Evolutionary conservation across 2,113 vertebrate genomes (phyloP), one percentile per base, ranked within the genome.

Genomic region (Chionomys nivalis): DNA sequence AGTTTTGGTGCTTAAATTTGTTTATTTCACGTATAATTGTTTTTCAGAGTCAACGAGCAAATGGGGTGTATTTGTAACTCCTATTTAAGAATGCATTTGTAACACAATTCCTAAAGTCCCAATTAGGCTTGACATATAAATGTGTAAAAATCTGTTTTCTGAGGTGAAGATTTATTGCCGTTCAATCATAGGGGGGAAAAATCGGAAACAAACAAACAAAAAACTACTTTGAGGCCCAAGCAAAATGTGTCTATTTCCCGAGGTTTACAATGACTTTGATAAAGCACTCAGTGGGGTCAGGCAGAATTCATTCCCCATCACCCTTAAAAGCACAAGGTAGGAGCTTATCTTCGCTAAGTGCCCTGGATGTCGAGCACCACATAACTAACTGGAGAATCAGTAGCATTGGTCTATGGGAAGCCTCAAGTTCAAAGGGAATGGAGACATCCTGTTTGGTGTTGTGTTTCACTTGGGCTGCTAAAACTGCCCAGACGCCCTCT

Each of bases 381-480:
- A 98, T 98, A 99, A 98, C 94, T 98, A 98, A 97, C 96, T 97
- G 98, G 97, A 98, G 95, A 97, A 97, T 98, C 95, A 95, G 98
- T 98, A 99, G 99, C 98, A 98, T 98, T 98, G 95, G 98, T 98
- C 98, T 98, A 92, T 94, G 98, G 98, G 98, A 98, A 99, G 99
- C 98, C 98, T 99, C 99, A 99, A 99, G 99, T 99, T 99, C 99
- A 99, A 99, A 99, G 99, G 98, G 98, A 98, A 97, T 58, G 92
- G 91, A 98, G 98, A 98, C 98, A 98, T 98, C 98, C 99, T 99
- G 98, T 97, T 98, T 98, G 98, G 99, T 99, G 98, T 99, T 98
- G 98, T 98, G 98, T 99, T 99, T 99, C 99, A 98, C 90, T 95
- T 96, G 96, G 98, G 97, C 98, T 98, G 98, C 98, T 99, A 99